These are phyloP conservation scores for Drosophila neutralis DNA, from an alignment of 2,888 invertebrate species.

Conservation along the genomic window DNA sequence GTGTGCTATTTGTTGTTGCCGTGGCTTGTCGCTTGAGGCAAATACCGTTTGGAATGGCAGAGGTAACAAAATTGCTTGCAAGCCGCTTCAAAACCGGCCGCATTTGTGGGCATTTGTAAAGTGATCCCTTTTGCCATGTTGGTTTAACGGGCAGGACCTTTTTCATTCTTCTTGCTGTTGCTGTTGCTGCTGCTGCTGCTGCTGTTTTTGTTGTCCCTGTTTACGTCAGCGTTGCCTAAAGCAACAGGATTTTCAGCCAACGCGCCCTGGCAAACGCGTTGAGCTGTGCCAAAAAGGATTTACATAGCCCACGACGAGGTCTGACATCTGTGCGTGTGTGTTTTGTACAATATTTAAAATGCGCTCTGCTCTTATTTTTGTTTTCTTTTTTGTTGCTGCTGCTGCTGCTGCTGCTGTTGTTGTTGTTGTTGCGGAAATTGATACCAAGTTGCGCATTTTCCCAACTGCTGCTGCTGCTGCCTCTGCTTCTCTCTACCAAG, in stretches of 20 bases:
- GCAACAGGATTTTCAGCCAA: conserved; percentile 71
- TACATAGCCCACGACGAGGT: conserved; percentile 46
- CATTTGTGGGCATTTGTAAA: conserved; percentile 81
- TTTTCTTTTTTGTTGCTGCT: conserved; percentile 41
- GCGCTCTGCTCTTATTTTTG: conserved; percentile 48
- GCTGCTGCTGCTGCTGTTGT: conserved; percentile 6
- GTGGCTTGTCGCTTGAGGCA: conserved; percentile 77
- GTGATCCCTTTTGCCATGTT: conserved; percentile 67
- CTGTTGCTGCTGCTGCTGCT: conserved; percentile 10
- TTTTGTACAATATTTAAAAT: conserved; percentile 65
- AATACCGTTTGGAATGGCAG: conserved; percentile 55
- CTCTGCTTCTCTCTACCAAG: background rate
- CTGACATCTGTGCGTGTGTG: conserved; percentile 17
- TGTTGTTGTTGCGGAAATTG: conserved; percentile 59
- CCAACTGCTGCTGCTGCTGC: conserved; percentile 16
- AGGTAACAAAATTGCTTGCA: conserved; percentile 32
- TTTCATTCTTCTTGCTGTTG: conserved; percentile 18
- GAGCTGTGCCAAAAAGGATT: conserved; percentile 81
- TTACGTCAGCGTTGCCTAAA: conserved; percentile 64
- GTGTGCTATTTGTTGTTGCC: conserved; percentile 53
- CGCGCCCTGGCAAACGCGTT: conserved; percentile 65
- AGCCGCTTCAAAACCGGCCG: conserved; percentile 63
- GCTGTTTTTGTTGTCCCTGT: conserved; percentile 34
- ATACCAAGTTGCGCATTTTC: conserved; percentile 61
- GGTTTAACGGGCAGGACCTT: conserved; percentile 67